These are phyloP conservation scores for Maccullochella peelii DNA, from an alignment of 2,113 vertebrate species.

Conservation along the genomic window DNA sequence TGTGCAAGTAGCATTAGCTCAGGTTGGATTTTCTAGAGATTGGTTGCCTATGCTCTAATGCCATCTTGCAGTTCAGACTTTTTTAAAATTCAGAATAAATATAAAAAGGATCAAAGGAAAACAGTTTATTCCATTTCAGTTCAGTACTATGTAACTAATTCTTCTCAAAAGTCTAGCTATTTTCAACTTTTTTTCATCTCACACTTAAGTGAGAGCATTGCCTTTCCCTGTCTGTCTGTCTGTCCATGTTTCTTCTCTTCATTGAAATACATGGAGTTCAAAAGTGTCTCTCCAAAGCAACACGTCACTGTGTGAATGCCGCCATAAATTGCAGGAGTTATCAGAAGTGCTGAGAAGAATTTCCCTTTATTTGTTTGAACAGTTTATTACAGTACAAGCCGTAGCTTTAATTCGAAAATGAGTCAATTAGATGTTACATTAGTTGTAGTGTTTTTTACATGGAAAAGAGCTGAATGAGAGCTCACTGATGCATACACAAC, in stretches of 20 bases:
- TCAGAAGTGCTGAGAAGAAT: constrained; percentile 15
- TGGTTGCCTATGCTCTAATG: background rate
- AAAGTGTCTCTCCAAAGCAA: constrained; percentile 31
- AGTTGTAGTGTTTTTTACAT: background rate
- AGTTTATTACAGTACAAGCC: background rate
- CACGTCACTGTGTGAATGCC: background rate
- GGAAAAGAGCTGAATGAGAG: background rate
- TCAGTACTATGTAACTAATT: background rate
- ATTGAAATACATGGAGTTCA: constrained; percentile 13
- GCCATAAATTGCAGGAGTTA: constrained; percentile 16
- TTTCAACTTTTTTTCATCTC: background rate
- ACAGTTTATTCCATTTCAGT: background rate
- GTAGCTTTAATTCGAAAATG: background rate
- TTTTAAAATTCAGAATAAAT: too few species aligned
- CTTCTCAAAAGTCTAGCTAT: background rate
- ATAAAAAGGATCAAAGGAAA: background rate
- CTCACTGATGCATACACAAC: background rate
- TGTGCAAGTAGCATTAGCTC: background rate
- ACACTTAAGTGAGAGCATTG: background rate
- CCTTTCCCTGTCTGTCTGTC: background rate
- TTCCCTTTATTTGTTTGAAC: constrained; percentile 8
- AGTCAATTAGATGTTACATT: background rate
- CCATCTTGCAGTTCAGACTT: background rate
- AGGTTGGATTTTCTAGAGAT: background rate
- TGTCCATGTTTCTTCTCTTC: too few species aligned